Evolutionary conservation across 2,113 vertebrate species (phyloP), one percentile per base, ranked within the genome.

Genomic region (Ia io): DNA sequence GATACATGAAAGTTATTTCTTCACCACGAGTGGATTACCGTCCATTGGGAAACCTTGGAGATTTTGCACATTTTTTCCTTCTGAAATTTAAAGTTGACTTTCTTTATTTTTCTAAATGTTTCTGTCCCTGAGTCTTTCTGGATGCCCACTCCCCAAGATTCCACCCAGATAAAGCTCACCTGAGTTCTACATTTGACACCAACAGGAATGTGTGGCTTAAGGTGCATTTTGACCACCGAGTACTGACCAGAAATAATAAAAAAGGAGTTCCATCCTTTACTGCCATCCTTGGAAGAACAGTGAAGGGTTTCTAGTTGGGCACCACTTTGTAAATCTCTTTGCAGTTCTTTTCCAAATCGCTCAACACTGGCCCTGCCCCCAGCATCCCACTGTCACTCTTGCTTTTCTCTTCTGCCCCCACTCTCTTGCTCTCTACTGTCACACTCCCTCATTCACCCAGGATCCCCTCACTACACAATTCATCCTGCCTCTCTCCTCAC

Each of bases 281-380:
- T 44, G 28, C 28, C 71, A 56, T 80, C 30, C 79, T 71, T 80
- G 10, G 30, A 71, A 74, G 28, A 91, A 79, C 69, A 20, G 17
- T 3, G 28, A 18, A 59, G 32, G 12, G 5, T 63, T 61, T 84
- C 71, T 35, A 69, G 4, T 1, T 40, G 40, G 40, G 2, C 37
- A 25, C 6, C 35, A n/a, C 13, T 28, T 70, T 5, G 5, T 32
- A 28, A 14, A 56, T 37, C 10, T 5, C 32, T 40, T 18, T 18
- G 23, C 23, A 49, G 10, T 6, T 28, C n/a, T 59, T 42, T 28
- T 44, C 30, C 35, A 63, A 1, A 2, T 9, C 28, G 80, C 18
- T 40, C 35, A 5, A 12, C 4, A 2, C 25, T 25, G 9, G 25
- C 14, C 3, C 0, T 10, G 3, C 3, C n/a, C 70, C 10, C 2